Conservation (phyloP, 2,113 vertebrate species). For the Entelurus aequoreus region DNA sequence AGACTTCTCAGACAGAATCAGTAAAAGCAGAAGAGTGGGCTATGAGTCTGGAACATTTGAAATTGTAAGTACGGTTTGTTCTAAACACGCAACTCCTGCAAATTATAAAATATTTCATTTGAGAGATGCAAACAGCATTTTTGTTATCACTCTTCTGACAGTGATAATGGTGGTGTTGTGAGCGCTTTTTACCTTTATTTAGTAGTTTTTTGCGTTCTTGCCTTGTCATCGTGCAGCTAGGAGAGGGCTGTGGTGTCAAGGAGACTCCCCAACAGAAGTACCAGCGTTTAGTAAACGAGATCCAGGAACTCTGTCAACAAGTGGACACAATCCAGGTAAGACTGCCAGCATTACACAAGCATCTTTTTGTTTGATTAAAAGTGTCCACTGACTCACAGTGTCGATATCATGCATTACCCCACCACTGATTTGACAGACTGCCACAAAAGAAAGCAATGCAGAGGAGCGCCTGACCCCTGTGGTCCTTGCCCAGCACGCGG, state of each 20-base stretch:
- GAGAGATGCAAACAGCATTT: background rate
- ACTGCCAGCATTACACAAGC: background rate
- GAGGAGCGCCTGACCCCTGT: slow-evolving; percentile 90
- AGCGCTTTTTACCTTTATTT: background rate
- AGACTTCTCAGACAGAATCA: slow-evolving; percentile 96
- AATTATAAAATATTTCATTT: background rate
- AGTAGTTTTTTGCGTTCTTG: background rate
- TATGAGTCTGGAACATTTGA: slow-evolving; percentile 93
- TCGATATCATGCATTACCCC: background rate
- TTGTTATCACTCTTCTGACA: too few species aligned
- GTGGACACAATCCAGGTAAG: slow-evolving; percentile 88
- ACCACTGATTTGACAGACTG: slow-evolving; percentile 57
- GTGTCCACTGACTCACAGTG: background rate
- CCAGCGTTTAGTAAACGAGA: slow-evolving; percentile 87
- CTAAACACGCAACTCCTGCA: background rate
- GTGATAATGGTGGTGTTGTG: too few species aligned
- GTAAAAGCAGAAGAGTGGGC: slow-evolving; percentile 81
- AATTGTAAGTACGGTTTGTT: slow-evolving; percentile 76
- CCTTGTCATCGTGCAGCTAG: slow-evolving; percentile 69
- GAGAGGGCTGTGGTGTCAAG: slow-evolving; percentile 83
- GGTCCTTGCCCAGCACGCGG: slow-evolving; percentile 84
- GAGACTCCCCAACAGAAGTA: slow-evolving; percentile 95
- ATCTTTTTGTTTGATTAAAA: background rate
- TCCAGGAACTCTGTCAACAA: slow-evolving; percentile 87
- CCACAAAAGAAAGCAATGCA: slow-evolving; percentile 76